These are phyloP conservation scores for Cephus sareptanus DNA, from an alignment of 2,888 invertebrate species.

Conservation along the genomic window DNA sequence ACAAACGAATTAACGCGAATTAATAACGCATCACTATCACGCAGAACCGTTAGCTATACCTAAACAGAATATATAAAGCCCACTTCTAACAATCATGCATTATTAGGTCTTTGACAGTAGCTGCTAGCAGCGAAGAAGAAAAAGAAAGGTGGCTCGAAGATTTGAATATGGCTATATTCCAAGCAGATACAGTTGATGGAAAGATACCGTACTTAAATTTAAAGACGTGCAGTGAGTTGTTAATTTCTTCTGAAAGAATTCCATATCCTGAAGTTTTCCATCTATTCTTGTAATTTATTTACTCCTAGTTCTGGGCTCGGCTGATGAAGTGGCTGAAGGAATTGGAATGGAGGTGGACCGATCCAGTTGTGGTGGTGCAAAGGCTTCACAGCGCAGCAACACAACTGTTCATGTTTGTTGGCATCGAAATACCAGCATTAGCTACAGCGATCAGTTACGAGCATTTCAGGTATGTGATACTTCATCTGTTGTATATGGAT, in stretches of 20 bases:
- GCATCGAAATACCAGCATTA: constrained; percentile 91
- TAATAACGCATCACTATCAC: too few species aligned
- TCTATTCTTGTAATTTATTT: not conserved
- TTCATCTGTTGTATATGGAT: not conserved
- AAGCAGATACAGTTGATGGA: constrained; percentile 69
- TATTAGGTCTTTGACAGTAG: constrained; percentile 81
- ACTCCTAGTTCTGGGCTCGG: constrained; percentile 70
- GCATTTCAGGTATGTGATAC: constrained; percentile 73
- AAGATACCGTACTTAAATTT: constrained; percentile 73
- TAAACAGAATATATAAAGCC: too few species aligned
- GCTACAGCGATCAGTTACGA: constrained; percentile 79
- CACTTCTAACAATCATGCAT: not conserved
- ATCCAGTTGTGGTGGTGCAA: constrained; percentile 67
- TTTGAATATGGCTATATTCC: constrained; percentile 71
- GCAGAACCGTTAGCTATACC: too few species aligned
- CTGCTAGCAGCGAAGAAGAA: constrained; percentile 88
- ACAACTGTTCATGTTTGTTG: constrained; percentile 96
- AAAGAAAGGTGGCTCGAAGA: constrained; percentile 90
- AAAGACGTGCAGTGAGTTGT: constrained; percentile 73
- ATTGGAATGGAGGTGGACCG: constrained; percentile 69
- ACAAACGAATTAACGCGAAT: too few species aligned
- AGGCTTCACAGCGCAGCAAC: constrained; percentile 77
- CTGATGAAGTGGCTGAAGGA: constrained; percentile 79
- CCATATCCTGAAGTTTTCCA: not conserved
- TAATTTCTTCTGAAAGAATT: constrained; percentile 1